Percentiles rank a stretch among this genome's conserved stretches.
phyloP scores from a whole-genome alignment of 2,888 invertebrate species.

The Phengaris alcon region DNA sequence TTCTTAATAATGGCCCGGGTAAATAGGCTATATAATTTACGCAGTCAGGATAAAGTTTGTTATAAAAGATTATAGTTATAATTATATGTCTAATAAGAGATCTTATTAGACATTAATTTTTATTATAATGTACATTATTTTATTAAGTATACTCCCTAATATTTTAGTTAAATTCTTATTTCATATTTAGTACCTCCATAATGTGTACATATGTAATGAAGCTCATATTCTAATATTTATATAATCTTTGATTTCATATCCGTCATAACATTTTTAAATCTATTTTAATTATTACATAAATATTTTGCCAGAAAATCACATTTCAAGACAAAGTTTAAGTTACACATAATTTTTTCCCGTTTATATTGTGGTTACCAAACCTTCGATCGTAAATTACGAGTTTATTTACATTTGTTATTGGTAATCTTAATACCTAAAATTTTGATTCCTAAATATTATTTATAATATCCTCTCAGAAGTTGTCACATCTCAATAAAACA shows the following conservation, averaged over 20 bases:
- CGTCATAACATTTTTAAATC: neutral
- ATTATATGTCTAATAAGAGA: no score
- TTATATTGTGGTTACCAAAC: neutral
- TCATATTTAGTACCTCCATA: neutral
- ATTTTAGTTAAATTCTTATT: neutral
- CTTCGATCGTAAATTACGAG: neutral
- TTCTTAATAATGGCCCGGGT: no score
- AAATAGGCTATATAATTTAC: no score
- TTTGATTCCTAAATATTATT: no score
- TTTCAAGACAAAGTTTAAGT: neutral
- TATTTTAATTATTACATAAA: neutral
- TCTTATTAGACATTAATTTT: neutral
- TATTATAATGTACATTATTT: neutral
- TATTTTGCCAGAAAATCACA: neutral
- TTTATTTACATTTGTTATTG: slow-evolving; percentile 4
- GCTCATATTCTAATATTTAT: neutral
- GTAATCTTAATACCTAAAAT: neutral
- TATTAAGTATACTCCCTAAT: neutral
- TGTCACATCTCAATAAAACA: no score
- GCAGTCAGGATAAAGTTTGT: no score
- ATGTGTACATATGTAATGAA: neutral
- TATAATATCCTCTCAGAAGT: no score
- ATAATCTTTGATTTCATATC: slow-evolving; percentile 6
- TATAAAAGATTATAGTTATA: neutral
- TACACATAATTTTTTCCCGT: neutral